Base-by-base conservation (phyloP, 1,140 invertebrate species). In the Calliopsis andreniformis region DNA sequence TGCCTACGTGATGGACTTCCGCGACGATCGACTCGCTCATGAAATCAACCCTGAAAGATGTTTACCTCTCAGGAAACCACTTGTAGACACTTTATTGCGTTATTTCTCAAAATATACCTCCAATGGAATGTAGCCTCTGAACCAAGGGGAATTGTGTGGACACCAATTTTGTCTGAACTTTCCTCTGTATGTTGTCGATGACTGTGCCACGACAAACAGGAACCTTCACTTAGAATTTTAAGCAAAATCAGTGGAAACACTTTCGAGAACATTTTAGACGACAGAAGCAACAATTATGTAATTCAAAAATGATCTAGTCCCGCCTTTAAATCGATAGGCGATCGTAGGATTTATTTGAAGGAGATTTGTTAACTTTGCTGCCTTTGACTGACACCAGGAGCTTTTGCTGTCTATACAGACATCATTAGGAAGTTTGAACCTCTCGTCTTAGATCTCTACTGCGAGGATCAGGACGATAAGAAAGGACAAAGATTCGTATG, bases 1-100 rank as follows among this genome's bases (percentile, higher is more conserved):
- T 86, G 0, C 86, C 85, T 5, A 89, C 80, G 67, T 91, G 91
- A 78, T 94, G 94, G n/a, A 94, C 87, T 86, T 94, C 94, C 14
- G 92, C 89, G 39, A 87, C 83, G 42, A 94, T 83, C 12, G 62
- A 67, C 85, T 92, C 85, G 14, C 87, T 87, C n/a, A 82, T 73
- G 58, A 92, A 90, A 80, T 94, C 92, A 14, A 93, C 84, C 68
- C 91, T 92, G 53, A 64, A 72, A 28, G 23, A 39, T 25, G 23
- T 59, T 3, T 12, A 32, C 20, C 25, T 39, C 43, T 23, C n/a
- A n/a, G n/a, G n/a, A n/a, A n/a, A n/a, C n/a, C n/a, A n/a, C n/a
- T n/a, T n/a, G n/a, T n/a, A n/a, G n/a, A n/a, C n/a, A n/a, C 23
- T 28, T 47, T n/a, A 18, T 32, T 5, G 23, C 0, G 8, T 14